A percentile compares a stretch with the other conserved stretches of the same genome.
Conservation (phyloP, 2,113 vertebrate genomes). For the Leiothrix lutea region DNA sequence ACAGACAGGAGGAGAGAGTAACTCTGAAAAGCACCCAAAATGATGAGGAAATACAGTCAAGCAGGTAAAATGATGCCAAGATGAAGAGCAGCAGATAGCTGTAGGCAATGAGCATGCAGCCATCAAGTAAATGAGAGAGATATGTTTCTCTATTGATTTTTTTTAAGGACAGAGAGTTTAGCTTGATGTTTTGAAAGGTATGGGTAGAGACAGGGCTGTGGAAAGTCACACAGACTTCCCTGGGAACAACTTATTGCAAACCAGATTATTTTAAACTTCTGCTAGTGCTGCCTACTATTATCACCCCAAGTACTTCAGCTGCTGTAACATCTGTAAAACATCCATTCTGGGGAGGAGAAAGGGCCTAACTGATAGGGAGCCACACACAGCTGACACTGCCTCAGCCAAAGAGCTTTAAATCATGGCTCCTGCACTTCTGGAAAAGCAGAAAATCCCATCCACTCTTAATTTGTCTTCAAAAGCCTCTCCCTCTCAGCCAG, state of each 20-base stretch:
- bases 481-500: neutral
- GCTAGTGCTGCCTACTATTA: neutral
- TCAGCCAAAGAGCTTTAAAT: neutral
- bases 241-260: neutral
- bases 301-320: conserved; percentile 6
- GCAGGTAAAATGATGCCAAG: neutral
- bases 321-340: conserved; percentile 20
- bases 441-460: neutral
- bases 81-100: conserved; percentile 7
- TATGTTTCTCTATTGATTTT: conserved; percentile 24
- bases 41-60: neutral
- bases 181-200: conserved; percentile 5
- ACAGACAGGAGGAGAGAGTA: neutral
- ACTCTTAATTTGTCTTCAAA: neutral
- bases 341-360: neutral
- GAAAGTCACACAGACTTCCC: neutral
- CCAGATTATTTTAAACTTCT: neutral
- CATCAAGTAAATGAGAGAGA: conserved; percentile 17
- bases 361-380: neutral
- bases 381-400: neutral
- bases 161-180: neutral
- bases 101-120: neutral
- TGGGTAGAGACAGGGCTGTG: neutral
- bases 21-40: neutral
- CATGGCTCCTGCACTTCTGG: neutral